Evolutionary conservation across 2,113 vertebrate genomes (phyloP).

Genomic region (Pollachius pollachius): DNA sequence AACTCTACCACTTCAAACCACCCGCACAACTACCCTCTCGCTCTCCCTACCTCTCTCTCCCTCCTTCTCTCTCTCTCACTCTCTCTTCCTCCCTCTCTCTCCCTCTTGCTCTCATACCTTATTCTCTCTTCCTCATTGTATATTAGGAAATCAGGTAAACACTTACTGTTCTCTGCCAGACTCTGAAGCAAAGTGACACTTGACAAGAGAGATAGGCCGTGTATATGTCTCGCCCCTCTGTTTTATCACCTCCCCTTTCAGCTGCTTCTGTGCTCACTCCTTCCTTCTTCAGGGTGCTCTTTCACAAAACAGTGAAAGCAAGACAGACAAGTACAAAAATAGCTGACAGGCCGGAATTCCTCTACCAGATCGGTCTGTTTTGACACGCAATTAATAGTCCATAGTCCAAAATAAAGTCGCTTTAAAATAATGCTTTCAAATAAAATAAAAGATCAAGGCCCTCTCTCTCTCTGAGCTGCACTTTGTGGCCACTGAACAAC

Average conservation of each 20-base stretch:
- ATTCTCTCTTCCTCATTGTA: too few relatives aligned
- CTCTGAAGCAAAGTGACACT: conserved; percentile 52
- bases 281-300: conserved; percentile 74
- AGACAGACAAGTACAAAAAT: conserved; percentile 56
- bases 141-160: conserved; percentile 41
- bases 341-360: conserved; percentile 62
- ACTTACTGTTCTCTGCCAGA: conserved; percentile 59
- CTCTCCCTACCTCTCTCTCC: too few relatives aligned
- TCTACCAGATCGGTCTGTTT: conserved; percentile 27
- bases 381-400: background rate
- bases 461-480: background rate
- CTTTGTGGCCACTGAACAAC: background rate
- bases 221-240: conserved; percentile 19
- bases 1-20: too few relatives aligned
- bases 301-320: conserved; percentile 75
- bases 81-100: background rate
- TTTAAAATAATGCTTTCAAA: too few relatives aligned
- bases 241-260: conserved; percentile 33
- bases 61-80: conserved; percentile 13
- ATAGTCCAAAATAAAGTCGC: background rate
- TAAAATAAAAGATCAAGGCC: too few relatives aligned
- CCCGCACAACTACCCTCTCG: too few relatives aligned
- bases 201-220: conserved; percentile 1
- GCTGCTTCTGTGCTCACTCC: conserved; percentile 44
- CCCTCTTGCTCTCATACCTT: conserved; percentile 1